Base-by-base conservation (phyloP, 1,140 invertebrate genomes). In the Laupala kohalensis region DNA sequence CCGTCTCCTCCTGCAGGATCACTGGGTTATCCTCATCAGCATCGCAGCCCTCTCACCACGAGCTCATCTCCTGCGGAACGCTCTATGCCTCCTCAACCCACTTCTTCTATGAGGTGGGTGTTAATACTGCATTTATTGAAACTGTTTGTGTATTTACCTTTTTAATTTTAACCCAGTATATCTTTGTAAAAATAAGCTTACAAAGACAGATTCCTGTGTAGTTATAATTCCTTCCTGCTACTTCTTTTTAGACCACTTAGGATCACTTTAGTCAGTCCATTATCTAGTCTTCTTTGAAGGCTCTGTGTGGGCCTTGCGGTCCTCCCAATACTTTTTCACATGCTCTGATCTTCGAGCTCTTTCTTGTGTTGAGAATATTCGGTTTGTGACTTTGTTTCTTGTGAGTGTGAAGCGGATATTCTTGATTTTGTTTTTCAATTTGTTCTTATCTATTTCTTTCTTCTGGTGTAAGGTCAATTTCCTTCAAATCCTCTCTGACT, bases 81-180 rank as follows among this genome's bases (percentile, higher is more conserved):
- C 0, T 71, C 80, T 24, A 78, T 78, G 6, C 75, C 78, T 5
- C 79, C 83, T 1, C 83, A 84, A 74, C 82, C 81, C 19, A 86
- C 83, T 75, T 80, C 84, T 12, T 82, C 83, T 24, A 83, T 86
- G 71, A 81, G 84, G 82, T 85, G 79, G 77, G 12, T 65, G 64
- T 13, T 53, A n/a, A n/a, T n/a, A n/a, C n/a, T n/a, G n/a, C n/a
- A n/a, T n/a, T n/a, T n/a, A n/a, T n/a, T n/a, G 5, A 27, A 25
- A 25, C 67, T 25, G 37, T 65, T 73, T 30, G 29, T 73, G 5
- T 24, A 62, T 69, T 73, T 71, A 25, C 64, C 29, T 53, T 30
- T 62, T 64, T 68, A n/a, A 62, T 30, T 29, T 64, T 62, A 30
- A 30, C 73, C 26, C 19, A 23, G 27, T 37, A 24, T 9, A 28